phyloP scores from a whole-genome alignment of 2,113 vertebrate genomes.

The Otus sunia region DNA sequence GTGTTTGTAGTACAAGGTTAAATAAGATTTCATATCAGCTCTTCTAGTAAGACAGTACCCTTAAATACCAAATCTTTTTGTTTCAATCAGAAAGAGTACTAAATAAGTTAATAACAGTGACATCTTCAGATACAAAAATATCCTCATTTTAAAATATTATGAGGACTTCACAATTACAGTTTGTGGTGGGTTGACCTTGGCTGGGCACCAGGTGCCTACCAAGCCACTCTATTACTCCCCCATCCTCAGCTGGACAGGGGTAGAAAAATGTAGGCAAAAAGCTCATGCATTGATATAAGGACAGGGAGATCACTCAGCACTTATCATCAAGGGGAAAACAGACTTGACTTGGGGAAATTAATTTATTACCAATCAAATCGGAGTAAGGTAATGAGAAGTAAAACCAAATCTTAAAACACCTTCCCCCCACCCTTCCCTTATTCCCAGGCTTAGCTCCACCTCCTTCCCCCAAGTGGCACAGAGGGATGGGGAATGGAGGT shows the following conservation, averaged over 20 bases:
- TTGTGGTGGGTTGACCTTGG: neutral
- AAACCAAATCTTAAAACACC: neutral
- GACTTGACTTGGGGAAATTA: neutral
- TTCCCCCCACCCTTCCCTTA: neutral
- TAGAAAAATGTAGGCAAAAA: neutral
- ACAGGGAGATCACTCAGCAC: neutral
- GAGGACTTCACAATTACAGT: neutral
- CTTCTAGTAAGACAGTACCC: neutral
- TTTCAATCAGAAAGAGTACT: neutral
- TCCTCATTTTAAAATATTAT: neutral
- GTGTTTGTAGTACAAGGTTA: neutral
- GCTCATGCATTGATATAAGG: neutral
- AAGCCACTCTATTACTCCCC: neutral
- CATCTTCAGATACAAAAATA: neutral
- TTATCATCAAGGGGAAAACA: neutral
- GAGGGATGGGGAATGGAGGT: neutral
- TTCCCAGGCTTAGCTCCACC: neutral
- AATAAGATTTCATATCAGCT: neutral
- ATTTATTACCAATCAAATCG: neutral
- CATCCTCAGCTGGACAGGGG: rapidly evolving
- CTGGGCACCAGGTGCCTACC: neutral
- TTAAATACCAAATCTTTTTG: neutral
- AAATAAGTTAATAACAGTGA: neutral
- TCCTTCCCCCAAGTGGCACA: rapidly evolving
- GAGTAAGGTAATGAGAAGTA: neutral